phyloP scores from a whole-genome alignment of 1,140 invertebrate genomes.

The Ostrea denselamellosa region DNA sequence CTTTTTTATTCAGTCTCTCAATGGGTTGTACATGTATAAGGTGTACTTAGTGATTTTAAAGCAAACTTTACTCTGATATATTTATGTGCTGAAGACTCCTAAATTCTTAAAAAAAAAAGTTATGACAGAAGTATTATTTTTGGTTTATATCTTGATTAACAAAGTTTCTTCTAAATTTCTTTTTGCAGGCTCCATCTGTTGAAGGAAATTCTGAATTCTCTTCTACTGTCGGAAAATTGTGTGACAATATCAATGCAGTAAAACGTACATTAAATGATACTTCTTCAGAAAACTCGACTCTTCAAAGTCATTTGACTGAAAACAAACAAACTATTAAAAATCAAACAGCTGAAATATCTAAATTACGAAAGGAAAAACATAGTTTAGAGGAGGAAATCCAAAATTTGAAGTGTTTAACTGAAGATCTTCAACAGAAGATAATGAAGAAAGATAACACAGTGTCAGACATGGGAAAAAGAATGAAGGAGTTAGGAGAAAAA shows the following conservation, averaged over 20 bases:
- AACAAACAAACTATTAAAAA: neutral
- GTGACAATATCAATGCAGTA: conserved; percentile 8
- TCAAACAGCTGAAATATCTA: neutral
- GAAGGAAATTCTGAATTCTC: conserved; percentile 15
- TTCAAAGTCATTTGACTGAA: conserved; percentile 43
- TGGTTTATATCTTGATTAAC: too few relatives aligned
- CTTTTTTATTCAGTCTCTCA: too few relatives aligned
- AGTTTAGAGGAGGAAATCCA: conserved; percentile 31
- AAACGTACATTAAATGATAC: conserved; percentile 35
- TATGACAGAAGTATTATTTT: too few relatives aligned
- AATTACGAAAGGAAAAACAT: conserved; percentile 40
- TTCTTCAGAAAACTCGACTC: neutral
- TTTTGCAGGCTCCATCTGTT: conserved; percentile 2
- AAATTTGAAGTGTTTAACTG: conserved; percentile 7
- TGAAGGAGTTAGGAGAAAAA: neutral
- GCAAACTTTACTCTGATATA: too few relatives aligned
- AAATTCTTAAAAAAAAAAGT: too few relatives aligned
- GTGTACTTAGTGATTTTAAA: too few relatives aligned
- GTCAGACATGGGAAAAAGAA: conserved; percentile 26
- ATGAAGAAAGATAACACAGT: conserved; percentile 32
- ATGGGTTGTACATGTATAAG: too few relatives aligned
- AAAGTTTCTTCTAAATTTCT: neutral
- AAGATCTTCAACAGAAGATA: conserved; percentile 45
- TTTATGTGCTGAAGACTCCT: too few relatives aligned
- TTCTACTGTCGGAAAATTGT: neutral